Evolutionary conservation across 2,797 vertebrate species (phyloP).

Genomic region (Anniella stebbinsi): DNA sequence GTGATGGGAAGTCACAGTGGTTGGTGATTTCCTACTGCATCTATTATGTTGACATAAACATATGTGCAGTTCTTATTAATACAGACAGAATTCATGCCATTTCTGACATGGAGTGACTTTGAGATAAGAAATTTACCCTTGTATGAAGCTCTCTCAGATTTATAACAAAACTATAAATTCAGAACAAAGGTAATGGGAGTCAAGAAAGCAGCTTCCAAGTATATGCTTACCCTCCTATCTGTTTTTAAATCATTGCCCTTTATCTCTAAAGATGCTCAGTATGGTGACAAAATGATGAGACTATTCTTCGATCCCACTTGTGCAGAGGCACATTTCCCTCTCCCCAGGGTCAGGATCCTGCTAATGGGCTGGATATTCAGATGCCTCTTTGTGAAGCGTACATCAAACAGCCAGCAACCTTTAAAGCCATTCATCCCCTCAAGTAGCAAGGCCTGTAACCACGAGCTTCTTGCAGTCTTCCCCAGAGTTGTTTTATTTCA

Average conservation of each 20-base stretch:
- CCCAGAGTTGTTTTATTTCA: not conserved
- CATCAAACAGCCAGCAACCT: not conserved
- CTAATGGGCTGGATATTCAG: not conserved
- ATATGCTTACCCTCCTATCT: not conserved
- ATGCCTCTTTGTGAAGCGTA: not conserved
- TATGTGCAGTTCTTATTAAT: no score
- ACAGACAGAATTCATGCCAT: not conserved
- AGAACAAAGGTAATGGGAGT: not conserved
- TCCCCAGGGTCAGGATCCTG: not conserved
- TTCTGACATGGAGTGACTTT: not conserved
- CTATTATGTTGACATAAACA: no score
- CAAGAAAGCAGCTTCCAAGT: not conserved
- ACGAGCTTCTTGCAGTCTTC: not conserved
- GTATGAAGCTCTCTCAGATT: not conserved
- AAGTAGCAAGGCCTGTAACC: not conserved
- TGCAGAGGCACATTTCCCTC: not conserved
- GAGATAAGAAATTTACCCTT: not conserved
- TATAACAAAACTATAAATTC: not conserved
- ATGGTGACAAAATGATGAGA: not conserved
- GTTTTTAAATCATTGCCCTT: not conserved
- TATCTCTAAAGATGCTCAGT: not conserved
- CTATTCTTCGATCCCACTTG: not conserved
- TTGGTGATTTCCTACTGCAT: not conserved
- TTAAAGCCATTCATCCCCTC: not conserved
- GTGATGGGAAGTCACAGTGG: not conserved